Evolutionary conservation across 2,888 invertebrate genomes (phyloP), one percentile per base, ranked within the genome.

Genomic region (Axea sp.): DNA sequence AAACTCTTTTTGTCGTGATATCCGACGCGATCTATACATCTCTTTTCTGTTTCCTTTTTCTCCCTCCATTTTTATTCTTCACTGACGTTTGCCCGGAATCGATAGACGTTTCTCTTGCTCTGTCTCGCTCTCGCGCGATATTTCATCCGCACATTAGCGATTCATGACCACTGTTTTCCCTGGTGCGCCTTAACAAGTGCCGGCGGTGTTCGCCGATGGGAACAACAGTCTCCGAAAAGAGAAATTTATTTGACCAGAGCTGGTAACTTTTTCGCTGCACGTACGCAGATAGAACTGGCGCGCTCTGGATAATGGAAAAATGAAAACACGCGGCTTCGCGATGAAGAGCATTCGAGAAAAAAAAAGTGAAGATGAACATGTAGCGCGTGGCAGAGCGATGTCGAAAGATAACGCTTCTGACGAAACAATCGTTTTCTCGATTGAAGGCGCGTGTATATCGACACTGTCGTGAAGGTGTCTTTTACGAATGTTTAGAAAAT

Each of bases 131-230:
- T 19, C 15, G 39, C 33, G 47, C 39, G 47, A 73, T 73, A 67
- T 73, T 73, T 73, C 55, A 67, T 73, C 49, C 11, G 39, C 28
- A 26, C 71, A 64, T 72, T 64, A 64, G 71, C 71, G 71, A 67
- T 73, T 60, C 73, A 67, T 73, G 67, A 67, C 73, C 47, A 47
- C 49, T 73, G 67, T 67, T 67, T 73, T 73, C 73, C 60, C 60
- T 9, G 17, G 60, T 55, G 67, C 67, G 24, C 73, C 60, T 73
- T 73, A 73, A 73, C 73, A 73, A 73, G 55, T 67, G 55, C 39
- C 64, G 12, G 30, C 31, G 37, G 59, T 39, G 33, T 9, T 62
- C 12, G 45, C 53, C 60, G 67, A 73, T 59, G 60, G 53, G 39
- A 67, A 67, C 65, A 65, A 59, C 59, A 45, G 73, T 73, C 73